Percentiles rank a stretch among this genome's conserved stretches.
Evolutionary conservation across 1,140 invertebrate genomes (phyloP).

Genomic region (Arctopsyche grandis): DNA sequence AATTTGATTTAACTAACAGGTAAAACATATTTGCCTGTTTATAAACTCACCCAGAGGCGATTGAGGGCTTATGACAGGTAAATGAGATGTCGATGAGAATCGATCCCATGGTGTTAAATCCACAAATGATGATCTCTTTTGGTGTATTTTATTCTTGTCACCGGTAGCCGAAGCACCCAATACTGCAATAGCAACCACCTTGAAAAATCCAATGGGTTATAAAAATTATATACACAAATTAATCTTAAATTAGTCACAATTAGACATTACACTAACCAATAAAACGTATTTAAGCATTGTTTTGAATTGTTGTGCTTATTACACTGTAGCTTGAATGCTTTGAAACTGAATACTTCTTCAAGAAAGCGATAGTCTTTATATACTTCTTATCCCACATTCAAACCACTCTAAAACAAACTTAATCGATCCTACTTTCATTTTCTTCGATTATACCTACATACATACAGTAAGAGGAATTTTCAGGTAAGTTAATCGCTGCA

Average conservation of each 20-base stretch:
- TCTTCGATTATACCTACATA: background rate
- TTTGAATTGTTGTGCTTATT: background rate
- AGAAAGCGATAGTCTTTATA: background rate
- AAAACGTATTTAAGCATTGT: background rate
- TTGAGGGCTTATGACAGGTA: background rate
- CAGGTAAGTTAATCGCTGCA: too few species aligned
- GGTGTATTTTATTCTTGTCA: background rate
- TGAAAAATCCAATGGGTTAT: too few species aligned
- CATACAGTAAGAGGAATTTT: too few species aligned
- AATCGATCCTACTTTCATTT: conserved; percentile 8
- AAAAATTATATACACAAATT: too few species aligned
- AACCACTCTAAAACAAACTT: background rate
- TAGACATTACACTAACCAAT: background rate
- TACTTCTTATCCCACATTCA: background rate
- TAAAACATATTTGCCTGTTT: too few species aligned
- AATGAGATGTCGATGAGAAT: background rate
- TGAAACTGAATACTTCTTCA: background rate
- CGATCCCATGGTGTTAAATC: conserved; percentile 14
- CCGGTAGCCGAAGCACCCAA: background rate
- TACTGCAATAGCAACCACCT: background rate
- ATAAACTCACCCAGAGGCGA: background rate
- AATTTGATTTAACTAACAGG: too few species aligned
- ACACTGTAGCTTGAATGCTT: background rate
- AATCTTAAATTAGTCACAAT: too few species aligned
- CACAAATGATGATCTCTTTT: conserved; percentile 6